Conservation (phyloP, 2,888 invertebrate species). For the Epistrophe eligans region DNA sequence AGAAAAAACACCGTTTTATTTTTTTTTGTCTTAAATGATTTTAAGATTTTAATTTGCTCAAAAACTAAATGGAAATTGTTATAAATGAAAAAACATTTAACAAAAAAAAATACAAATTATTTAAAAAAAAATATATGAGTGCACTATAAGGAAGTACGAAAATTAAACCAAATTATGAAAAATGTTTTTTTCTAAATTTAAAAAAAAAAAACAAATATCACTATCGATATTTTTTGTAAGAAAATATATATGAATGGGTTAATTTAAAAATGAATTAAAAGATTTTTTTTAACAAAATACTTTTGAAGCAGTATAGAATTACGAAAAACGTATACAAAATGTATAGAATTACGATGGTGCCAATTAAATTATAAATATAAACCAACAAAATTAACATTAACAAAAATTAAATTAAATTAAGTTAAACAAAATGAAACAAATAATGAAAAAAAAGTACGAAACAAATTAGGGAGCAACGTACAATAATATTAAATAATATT, state of each 20-base stretch:
- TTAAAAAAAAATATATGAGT: slow-evolving; percentile 56
- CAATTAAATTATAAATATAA: slow-evolving; percentile 53
- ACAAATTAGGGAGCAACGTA: slow-evolving; percentile 70
- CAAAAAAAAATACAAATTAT: neutral
- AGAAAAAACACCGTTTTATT: slow-evolving; percentile 51
- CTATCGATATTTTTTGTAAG: slow-evolving; percentile 34
- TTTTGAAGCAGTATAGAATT: slow-evolving; percentile 59
- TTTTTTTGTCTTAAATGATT: slow-evolving; percentile 26
- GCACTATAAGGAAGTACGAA: slow-evolving; percentile 43
- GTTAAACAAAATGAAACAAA: slow-evolving; percentile 27
- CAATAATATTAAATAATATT: slow-evolving; percentile 58
- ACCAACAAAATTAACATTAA: slow-evolving; percentile 48
- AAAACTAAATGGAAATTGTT: slow-evolving; percentile 39
- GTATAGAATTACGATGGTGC: slow-evolving; percentile 71
- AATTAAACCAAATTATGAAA: slow-evolving; percentile 45
- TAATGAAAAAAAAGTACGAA: slow-evolving; percentile 53
- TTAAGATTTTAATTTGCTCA: slow-evolving; percentile 19
- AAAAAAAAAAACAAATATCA: slow-evolving; percentile 10
- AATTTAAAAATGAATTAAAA: slow-evolving; percentile 49
- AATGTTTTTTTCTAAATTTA: slow-evolving; percentile 5
- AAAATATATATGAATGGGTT: slow-evolving; percentile 46
- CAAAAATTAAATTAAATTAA: slow-evolving; percentile 49
- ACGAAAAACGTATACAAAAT: slow-evolving; percentile 52
- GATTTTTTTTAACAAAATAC: slow-evolving; percentile 25
- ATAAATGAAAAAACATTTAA: slow-evolving; percentile 40